Percentiles rank a stretch among this genome's conserved stretches.
phyloP scores from a whole-genome alignment of 2,888 invertebrate genomes.

The Drosophila antonietae region DNA sequence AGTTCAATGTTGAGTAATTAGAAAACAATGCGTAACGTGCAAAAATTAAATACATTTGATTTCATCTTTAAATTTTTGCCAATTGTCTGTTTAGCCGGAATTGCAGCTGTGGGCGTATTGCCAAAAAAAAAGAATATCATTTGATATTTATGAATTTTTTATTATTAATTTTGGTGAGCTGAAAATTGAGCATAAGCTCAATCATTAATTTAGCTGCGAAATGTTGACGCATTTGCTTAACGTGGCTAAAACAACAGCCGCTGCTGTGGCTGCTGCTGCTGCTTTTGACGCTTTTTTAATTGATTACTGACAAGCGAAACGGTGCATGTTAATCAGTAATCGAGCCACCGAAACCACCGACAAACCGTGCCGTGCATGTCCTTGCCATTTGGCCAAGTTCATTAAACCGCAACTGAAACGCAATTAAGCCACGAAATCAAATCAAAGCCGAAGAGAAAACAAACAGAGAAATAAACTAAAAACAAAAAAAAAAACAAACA shows the following conservation, averaged over 20 bases:
- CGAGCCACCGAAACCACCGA: conserved; percentile 18
- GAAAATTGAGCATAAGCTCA: conserved; percentile 18
- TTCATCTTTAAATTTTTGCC: neutral
- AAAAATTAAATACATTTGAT: conserved; percentile 13
- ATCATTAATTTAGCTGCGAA: conserved; percentile 54
- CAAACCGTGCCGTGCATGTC: conserved; percentile 52
- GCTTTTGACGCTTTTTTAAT: conserved; percentile 43
- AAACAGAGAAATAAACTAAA: neutral
- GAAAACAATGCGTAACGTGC: conserved; percentile 46
- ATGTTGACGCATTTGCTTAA: conserved; percentile 49
- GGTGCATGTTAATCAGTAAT: conserved; percentile 54
- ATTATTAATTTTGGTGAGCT: conserved; percentile 10
- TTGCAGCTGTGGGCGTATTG: conserved; percentile 38
- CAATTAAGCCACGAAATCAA: conserved; percentile 45
- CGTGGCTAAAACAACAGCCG: conserved; percentile 42
- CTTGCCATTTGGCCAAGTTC: conserved; percentile 56
- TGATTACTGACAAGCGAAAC: conserved; percentile 62
- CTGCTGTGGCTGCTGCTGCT: conserved; percentile 8
- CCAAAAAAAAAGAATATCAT: conserved; percentile 36
- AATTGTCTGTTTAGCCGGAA: conserved; percentile 34
- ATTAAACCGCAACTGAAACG: conserved; percentile 47
- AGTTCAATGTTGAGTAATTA: conserved; percentile 61
- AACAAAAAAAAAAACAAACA: neutral
- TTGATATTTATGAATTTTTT: conserved; percentile 18
- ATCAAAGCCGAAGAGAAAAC: conserved; percentile 12